phyloP scores from a whole-genome alignment of 37 sponge, comb jelly and placozoan species.

The Aplysina aerophoba region DNA sequence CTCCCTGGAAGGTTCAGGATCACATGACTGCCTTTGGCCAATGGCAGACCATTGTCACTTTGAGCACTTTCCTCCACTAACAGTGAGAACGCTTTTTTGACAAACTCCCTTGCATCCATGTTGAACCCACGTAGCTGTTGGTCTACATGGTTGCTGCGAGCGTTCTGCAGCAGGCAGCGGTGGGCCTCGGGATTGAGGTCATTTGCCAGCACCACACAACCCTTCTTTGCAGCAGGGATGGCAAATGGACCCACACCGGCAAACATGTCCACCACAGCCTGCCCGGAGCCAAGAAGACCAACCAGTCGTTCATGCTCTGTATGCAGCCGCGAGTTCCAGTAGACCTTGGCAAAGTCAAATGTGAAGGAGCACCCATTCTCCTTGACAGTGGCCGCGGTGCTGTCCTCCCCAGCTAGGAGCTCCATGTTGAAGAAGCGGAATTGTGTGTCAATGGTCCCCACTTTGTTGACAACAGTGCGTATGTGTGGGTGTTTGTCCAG shows the following conservation, averaged over 20 bases:
- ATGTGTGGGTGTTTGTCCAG: conserved; percentile 82
- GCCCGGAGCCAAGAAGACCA: conserved; percentile 48
- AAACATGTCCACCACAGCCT: conserved; percentile 92
- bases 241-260: conserved; percentile 99
- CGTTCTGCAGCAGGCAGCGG: conserved; percentile 71
- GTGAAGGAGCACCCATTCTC: conserved; percentile 85
- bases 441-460: conserved; percentile 70
- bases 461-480: conserved; percentile 94
- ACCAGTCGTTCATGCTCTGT: conserved; percentile 80
- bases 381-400: conserved; percentile 75
- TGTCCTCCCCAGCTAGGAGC: conserved; percentile 85
- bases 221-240: conserved; percentile 87
- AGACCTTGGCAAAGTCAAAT: conserved; percentile 95
- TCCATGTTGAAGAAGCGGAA: conserved; percentile 97
- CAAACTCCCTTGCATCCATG: conserved; percentile 90
- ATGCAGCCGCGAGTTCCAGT: conserved; percentile 97
- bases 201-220: conserved; percentile 90
- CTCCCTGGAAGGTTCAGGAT: conserved; percentile 91
- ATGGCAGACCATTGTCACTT: background rate
- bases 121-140: conserved; percentile 59
- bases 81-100: conserved; percentile 46
- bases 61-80: conserved; percentile 12
- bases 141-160: conserved; percentile 67
- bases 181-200: conserved; percentile 92
- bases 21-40: conserved; percentile 46